phyloP scores from a whole-genome alignment of 2,888 invertebrate genomes.

The Keiferia lycopersicella region DNA sequence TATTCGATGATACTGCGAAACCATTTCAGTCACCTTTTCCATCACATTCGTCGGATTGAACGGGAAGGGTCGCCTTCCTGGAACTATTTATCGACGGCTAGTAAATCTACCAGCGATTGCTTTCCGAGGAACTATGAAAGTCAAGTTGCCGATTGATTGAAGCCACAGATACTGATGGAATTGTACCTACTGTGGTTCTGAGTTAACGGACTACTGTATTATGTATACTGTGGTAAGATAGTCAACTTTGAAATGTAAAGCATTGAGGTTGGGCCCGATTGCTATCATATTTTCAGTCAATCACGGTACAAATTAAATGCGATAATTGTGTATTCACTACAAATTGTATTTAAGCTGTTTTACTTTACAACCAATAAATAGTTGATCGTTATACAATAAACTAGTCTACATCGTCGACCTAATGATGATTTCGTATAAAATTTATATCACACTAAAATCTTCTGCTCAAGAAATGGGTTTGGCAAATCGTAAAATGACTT shows the following conservation, averaged over 20 bases:
- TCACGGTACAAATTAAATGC: not conserved
- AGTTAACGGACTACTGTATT: not conserved
- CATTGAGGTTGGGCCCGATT: not conserved
- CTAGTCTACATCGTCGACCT: not conserved
- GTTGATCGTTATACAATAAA: not conserved
- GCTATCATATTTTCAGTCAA: slow-evolving; percentile 6
- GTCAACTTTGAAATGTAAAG: not conserved
- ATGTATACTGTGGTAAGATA: not conserved
- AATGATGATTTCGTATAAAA: not conserved
- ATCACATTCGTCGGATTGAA: not conserved
- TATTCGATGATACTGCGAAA: slow-evolving; percentile 1
- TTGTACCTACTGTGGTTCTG: not conserved
- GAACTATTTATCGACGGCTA: slow-evolving; percentile 1
- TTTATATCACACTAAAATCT: not conserved
- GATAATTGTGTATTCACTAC: not conserved
- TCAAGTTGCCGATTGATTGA: slow-evolving; percentile 10
- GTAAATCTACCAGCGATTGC: not conserved
- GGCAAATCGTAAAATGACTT: slow-evolving; percentile 9
- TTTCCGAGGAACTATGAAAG: slow-evolving; percentile 24
- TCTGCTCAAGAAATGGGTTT: not conserved
- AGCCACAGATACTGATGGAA: slow-evolving; percentile 6
- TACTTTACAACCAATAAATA: not conserved
- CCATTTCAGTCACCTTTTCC: slow-evolving; percentile 6
- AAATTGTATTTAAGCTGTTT: not conserved
- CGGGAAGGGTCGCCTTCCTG: not conserved